These are phyloP conservation scores for Acanthococcus lagerstroemiae DNA, from an alignment of 2,888 invertebrate species.

Conservation along the genomic window DNA sequence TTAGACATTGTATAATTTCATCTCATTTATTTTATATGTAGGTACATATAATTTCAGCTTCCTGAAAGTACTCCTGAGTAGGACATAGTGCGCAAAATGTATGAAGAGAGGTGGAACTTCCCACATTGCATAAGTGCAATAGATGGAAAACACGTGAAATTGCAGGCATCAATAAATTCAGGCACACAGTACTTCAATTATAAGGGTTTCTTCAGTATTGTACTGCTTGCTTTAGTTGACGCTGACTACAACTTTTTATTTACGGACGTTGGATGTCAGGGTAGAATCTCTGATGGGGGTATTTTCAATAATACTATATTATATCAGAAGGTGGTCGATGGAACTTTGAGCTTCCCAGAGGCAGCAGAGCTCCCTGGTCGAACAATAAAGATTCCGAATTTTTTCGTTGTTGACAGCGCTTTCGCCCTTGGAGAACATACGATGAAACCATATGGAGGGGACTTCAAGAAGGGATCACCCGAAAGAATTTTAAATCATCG, in stretches of 20 bases:
- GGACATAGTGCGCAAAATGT: too few relatives aligned
- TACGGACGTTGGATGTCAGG: slow-evolving; percentile 8
- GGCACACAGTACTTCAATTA: too few relatives aligned
- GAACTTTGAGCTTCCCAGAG: slow-evolving; percentile 19
- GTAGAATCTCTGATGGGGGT: slow-evolving; percentile 14
- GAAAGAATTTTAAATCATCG: slow-evolving; percentile 35
- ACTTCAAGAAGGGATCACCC: slow-evolving; percentile 30
- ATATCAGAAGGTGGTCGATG: background rate
- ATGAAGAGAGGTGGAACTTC: too few relatives aligned
- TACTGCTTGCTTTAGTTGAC: slow-evolving; percentile 5
- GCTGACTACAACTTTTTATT: slow-evolving; percentile 8
- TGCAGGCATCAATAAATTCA: too few relatives aligned
- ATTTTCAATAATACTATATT: background rate
- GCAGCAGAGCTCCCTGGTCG: slow-evolving; percentile 7
- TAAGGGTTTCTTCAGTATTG: slow-evolving; percentile 17
- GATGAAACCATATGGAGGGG: slow-evolving; percentile 33
- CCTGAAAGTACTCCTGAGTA: too few relatives aligned
- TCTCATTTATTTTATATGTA: too few relatives aligned
- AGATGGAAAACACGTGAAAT: too few relatives aligned
- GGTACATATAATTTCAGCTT: too few relatives aligned
- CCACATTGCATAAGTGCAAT: too few relatives aligned
- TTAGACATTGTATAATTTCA: too few relatives aligned
- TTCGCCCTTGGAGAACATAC: slow-evolving; percentile 35
- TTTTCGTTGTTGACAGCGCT: slow-evolving; percentile 37
- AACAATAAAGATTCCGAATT: slow-evolving; percentile 29